Evolutionary conservation across 2,888 invertebrate genomes (phyloP).

Genomic region (Xylota sylvarum): DNA sequence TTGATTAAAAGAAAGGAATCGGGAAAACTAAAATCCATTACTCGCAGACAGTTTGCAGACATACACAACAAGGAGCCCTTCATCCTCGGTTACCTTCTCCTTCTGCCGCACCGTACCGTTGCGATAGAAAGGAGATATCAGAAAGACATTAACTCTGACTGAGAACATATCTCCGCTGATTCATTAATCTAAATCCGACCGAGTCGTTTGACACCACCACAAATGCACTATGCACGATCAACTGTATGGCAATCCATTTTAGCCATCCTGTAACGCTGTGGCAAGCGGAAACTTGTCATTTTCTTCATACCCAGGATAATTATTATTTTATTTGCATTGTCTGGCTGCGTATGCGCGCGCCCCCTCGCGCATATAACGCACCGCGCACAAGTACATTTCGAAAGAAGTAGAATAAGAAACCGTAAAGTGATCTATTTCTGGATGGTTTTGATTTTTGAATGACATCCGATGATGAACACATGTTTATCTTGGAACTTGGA

Average conservation of each 20-base stretch:
- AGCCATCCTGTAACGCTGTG: constrained; percentile 36
- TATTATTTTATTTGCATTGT: constrained; percentile 77
- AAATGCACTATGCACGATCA: constrained; percentile 20
- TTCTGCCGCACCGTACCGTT: constrained; percentile 10
- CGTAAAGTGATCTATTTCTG: constrained; percentile 78
- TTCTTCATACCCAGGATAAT: constrained; percentile 70
- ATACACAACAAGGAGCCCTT: constrained; percentile 57
- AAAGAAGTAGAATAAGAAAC: constrained; percentile 55
- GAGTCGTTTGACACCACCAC: constrained; percentile 54
- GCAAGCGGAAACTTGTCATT: constrained; percentile 75
- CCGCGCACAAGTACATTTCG: constrained; percentile 32
- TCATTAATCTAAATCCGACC: constrained; percentile 76
- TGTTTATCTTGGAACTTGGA: constrained; percentile 79
- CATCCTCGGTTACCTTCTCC: constrained; percentile 22
- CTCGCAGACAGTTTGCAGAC: constrained; percentile 70
- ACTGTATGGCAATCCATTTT: constrained; percentile 60
- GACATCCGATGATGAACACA: constrained; percentile 81
- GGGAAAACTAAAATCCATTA: constrained; percentile 76
- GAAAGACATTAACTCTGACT: constrained; percentile 77
- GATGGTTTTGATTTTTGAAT: constrained; percentile 78
- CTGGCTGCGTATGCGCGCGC: constrained; percentile 52
- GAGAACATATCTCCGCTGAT: constrained; percentile 72
- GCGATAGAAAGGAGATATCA: constrained; percentile 72
- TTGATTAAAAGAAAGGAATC: constrained; percentile 76
- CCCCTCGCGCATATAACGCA: background rate